Base-by-base conservation (phyloP, 2,888 invertebrate species). In the Nymphalis c-album region DNA sequence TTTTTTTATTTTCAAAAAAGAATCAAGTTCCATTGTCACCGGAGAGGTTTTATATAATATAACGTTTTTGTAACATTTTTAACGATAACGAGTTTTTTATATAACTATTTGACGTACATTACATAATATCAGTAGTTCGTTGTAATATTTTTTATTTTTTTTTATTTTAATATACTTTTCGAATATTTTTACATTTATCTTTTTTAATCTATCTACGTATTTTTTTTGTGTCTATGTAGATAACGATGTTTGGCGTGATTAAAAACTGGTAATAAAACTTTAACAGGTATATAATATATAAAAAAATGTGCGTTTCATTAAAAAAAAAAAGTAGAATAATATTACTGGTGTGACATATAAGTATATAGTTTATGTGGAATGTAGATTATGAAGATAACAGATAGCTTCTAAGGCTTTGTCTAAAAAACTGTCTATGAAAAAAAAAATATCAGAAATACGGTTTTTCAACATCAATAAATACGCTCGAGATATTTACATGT, bases 321-420 rank as follows among this genome's bases (percentile, higher is more conserved):
- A 76, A 76, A 76, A 65, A 1, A 67, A 76, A 78, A 59, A 53
- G 35, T 59, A 63, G 51, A 51, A 55, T 55, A 7, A 55, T 61
- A 58, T 64, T 74, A 75, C 75, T 71, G 73, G 68, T 71, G 72
- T 65, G 76, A 76, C 68, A 74, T 74, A 74, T 77, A 73, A 71
- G 50, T 71, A 72, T 74, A 68, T 72, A 68, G 67, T 70, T 73
- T 69, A 72, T 76, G 73, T 88, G 90, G 90, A 90, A 90, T 90
- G 90, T 88, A 79, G 78, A 78, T 74, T 61, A 76, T 80, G 82
- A 84, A 85, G 84, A 83, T 82, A 83, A 81, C 81, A 74, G 78
- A 81, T 90, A 91, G 91, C 90, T 78, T 90, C 90, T 90, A 76
- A 83, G 88, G 90, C 90, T 89, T 57, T 83, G 76, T 84, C 79